Evolutionary conservation across 2,888 invertebrate genomes (phyloP), one percentile per base, ranked within the genome.

Genomic region (Crepidodera aurea): DNA sequence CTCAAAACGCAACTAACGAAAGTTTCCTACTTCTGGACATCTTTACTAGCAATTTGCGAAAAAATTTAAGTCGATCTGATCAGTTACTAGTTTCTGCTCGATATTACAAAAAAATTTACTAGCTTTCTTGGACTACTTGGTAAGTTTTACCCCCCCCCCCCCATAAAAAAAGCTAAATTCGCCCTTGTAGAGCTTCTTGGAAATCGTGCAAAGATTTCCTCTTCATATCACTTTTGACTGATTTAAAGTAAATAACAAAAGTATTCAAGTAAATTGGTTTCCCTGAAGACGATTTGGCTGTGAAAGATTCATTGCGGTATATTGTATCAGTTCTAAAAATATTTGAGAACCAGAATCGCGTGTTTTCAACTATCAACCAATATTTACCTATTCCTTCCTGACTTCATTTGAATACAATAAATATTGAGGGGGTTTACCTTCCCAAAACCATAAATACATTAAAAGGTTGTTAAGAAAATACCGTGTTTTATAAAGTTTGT

Each of bases 301-400:
- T 39, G 8, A 42, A 42, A 42, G 42, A 16, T 16, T 42, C 25
- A 46, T 46, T 22, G 37, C 15, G 12, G 37, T 2, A 8, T 46
- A n/a, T n/a, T n/a, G n/a, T n/a, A 46, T 25, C 18, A 18, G 42
- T 15, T 42, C 18, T 6, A 12, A 40, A 40, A 34, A 34, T 10
- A 10, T 34, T 34, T 5, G 10, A 2, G n/a, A 12, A 56, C 48
- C 56, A 48, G 22, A 46, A 56, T 56, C 56, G 56, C 56, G 56
- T 56, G 56, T 48, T 37, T 44, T 32, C 16, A 56, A 37, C 34
- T 25, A 46, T 25, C 22, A 22, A 46, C 34, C 56, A 56, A 56
- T 46, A 56, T 56, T 56, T 48, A 56, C 56, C 10, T 7, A 25
- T 56, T 46, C 25, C 12, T n/a, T 12, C 13, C 46, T 25, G 46